Evolutionary conservation across 2,113 vertebrate genomes (phyloP), one percentile per base, ranked within the genome.

Genomic region (Bubo blakistoni): DNA sequence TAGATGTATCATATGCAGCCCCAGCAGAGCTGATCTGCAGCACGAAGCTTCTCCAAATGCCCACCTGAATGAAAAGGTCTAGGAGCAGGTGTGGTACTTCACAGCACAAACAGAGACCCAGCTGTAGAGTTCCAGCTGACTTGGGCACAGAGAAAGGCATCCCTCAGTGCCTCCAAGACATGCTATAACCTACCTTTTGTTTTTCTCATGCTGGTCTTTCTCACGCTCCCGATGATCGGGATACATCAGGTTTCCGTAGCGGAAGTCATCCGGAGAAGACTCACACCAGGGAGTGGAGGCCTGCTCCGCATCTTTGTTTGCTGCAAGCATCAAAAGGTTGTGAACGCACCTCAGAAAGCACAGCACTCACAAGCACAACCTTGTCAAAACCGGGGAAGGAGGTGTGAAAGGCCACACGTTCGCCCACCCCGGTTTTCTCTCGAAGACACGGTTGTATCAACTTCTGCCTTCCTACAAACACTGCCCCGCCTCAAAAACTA

Each of bases 121-220:
- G 69, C 25, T 66, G 16, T 8, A 29, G 30, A 47, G 20, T 21
- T 63, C 44, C 58, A 72, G 2, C 2, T 38, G 78, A 38, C 20
- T 17, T 30, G 25, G 69, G 46, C 42, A 34, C 16, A 24, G 36
- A 24, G 32, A 17, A 22, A 54, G 2, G 0, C 5, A 25, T 4
- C 70, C 55, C 55, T 52, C 17, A 34, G 21, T 1, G 11, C 6
- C 12, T 24, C 14, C 0, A 0, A n/a, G 61, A 65, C 42, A 67
- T 1, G 2, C 30, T 34, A 18, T 4, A 40, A 69, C 9, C 93
- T 76, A 99, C 99, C 99, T 98, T 96, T 99, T 99, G 97, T 99
- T 99, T 98, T 99, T 99, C 95, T 99, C 99, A 16, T 99, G 99
- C 93, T 99, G 99, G 82, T 99, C 99, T 14, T 98, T 98, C 92